phyloP scores from a whole-genome alignment of 1,140 invertebrate genomes.

The Zaprionus gabonicus region DNA sequence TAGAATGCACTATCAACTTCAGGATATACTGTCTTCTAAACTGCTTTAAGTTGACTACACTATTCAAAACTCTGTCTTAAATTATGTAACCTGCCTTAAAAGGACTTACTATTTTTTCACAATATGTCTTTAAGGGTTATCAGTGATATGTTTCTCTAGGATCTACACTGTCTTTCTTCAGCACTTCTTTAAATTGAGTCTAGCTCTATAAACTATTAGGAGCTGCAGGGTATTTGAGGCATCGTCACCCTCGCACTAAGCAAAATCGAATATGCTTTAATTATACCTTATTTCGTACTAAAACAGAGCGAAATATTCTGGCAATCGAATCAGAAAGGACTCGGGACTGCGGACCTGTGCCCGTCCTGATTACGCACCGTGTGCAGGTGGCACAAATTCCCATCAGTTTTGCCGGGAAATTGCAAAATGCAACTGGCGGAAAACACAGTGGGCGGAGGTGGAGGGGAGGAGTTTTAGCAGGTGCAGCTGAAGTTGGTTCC shows the following conservation, averaged over 20 bases:
- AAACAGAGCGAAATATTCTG: not conserved
- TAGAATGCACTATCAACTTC: too few species aligned
- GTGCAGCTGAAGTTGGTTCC: not conserved
- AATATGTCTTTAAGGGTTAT: too few species aligned
- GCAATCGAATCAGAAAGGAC: not conserved
- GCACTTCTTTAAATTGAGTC: too few species aligned
- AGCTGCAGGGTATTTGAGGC: not conserved
- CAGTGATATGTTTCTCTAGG: too few species aligned
- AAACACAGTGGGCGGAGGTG: not conserved
- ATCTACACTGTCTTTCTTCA: too few species aligned
- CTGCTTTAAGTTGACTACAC: too few species aligned
- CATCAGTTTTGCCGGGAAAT: not conserved
- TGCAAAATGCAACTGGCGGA: constrained; percentile 1
- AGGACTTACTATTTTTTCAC: too few species aligned
- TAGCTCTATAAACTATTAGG: too few species aligned
- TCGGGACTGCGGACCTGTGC: not conserved
- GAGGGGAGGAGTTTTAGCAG: not conserved
- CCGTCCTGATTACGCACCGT: not conserved
- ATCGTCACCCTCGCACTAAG: not conserved
- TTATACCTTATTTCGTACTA: not conserved
- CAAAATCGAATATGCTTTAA: not conserved
- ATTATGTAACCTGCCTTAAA: too few species aligned
- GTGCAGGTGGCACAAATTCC: constrained; percentile 5
- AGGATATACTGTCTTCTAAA: too few species aligned
- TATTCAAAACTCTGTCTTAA: too few species aligned